These are phyloP conservation scores for Bucorvus abyssinicus DNA, from an alignment of 2,797 vertebrate species.

Conservation along the genomic window DNA sequence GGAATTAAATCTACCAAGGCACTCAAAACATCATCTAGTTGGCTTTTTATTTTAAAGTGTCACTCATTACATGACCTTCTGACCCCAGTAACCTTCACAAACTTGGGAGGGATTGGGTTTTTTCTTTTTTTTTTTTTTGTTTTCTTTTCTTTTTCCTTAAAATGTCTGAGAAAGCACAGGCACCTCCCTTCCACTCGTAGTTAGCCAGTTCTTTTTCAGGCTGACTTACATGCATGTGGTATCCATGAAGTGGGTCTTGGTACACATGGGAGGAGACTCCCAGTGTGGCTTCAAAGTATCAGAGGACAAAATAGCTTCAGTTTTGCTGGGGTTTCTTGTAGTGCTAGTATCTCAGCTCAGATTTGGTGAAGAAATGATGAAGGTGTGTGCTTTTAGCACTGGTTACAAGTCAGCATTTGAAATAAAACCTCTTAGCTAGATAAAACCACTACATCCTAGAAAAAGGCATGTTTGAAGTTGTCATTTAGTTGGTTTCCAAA, in stretches of 20 bases:
- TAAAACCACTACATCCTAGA: neutral
- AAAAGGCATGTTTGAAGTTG: neutral
- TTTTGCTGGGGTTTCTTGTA: neutral
- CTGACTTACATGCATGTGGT: neutral
- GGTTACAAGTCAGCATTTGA: neutral
- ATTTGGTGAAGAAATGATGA: neutral
- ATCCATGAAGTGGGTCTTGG: neutral
- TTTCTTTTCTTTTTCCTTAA: neutral
- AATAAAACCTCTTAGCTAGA: neutral
- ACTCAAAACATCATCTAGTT: neutral
- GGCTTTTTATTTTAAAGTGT: neutral
- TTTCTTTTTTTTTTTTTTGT: rapidly evolving
- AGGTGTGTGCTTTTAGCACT: neutral
- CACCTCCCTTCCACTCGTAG: neutral
- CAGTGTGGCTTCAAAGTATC: neutral
- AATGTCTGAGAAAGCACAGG: neutral
- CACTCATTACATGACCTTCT: neutral
- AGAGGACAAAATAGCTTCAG: neutral
- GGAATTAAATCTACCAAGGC: neutral
- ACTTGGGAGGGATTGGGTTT: neutral
- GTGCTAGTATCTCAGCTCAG: neutral
- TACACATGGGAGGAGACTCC: neutral
- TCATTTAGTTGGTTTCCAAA: neutral
- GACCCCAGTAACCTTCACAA: neutral
- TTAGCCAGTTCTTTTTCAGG: neutral